A percentile compares a stretch with the other conserved stretches of the same genome.
Conservation (phyloP, 2,797 vertebrate species). For the Cossypha caffra region DNA sequence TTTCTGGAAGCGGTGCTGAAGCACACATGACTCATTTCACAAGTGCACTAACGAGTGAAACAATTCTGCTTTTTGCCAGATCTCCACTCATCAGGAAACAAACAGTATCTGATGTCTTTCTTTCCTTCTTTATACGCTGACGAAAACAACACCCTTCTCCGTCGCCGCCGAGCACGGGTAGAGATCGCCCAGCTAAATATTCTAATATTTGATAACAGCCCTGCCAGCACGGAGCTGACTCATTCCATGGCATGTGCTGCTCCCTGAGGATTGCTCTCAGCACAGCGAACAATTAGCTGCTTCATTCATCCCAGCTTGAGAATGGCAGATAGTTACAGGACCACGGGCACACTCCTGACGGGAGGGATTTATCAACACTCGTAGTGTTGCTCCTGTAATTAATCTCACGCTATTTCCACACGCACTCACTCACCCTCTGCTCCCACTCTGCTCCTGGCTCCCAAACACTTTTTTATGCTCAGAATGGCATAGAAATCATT, state of each 20-base stretch:
- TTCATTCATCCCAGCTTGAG: slow-evolving; percentile 64
- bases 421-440: not conserved
- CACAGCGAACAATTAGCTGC: slow-evolving; percentile 45
- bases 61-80: slow-evolving; percentile 17
- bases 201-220: slow-evolving; percentile 56
- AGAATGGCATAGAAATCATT: not conserved
- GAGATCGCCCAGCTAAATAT: slow-evolving; percentile 50
- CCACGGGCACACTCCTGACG: not conserved
- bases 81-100: slow-evolving; percentile 50
- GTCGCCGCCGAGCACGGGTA: not conserved
- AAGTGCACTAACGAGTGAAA: slow-evolving; percentile 61
- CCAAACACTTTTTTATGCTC: not conserved
- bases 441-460: not conserved
- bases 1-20: slow-evolving; percentile 48
- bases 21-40: slow-evolving; percentile 64
- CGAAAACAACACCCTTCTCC: not conserved
- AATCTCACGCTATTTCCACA: slow-evolving; percentile 14
- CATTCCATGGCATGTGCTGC: slow-evolving; percentile 52
- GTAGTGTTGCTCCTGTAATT: slow-evolving; percentile 25
- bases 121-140: slow-evolving; percentile 4
- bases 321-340: slow-evolving; percentile 15
- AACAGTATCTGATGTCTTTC: slow-evolving; percentile 43
- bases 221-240: slow-evolving; percentile 43
- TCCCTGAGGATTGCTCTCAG: slow-evolving; percentile 57
- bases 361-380: slow-evolving; percentile 27